Conservation (phyloP, 1,140 invertebrate species). For the Diprion similis region DNA sequence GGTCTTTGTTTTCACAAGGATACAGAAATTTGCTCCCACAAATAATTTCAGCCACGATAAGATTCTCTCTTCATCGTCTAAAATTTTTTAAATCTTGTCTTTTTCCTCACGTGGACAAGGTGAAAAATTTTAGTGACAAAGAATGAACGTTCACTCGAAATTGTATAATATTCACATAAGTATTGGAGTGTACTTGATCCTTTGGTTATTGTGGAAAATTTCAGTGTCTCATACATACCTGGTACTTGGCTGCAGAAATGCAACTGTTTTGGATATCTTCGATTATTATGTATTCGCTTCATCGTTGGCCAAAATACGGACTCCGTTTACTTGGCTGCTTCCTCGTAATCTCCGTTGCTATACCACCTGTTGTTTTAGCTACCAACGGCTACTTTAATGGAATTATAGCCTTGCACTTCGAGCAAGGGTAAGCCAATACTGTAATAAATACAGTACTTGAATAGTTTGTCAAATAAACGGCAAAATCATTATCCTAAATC, state of each 20-base stretch:
- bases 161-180: too few species aligned
- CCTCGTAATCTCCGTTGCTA: slow-evolving; percentile 1
- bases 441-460: too few species aligned
- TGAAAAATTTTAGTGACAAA: too few species aligned
- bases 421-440: neutral
- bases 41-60: too few species aligned
- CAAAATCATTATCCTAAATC: neutral
- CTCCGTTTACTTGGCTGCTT: slow-evolving; percentile 12
- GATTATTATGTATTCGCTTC: slow-evolving; percentile 63
- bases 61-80: too few species aligned
- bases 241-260: slow-evolving; percentile 73
- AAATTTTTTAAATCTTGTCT: too few species aligned
- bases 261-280: slow-evolving; percentile 68
- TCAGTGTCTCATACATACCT: slow-evolving; percentile 70
- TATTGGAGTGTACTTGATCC: neutral
- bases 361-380: neutral
- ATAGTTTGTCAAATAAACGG: neutral
- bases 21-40: too few species aligned
- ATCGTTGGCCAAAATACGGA: slow-evolving; percentile 33
- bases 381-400: neutral
- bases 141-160: too few species aligned
- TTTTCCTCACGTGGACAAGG: too few species aligned
- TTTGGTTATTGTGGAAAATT: slow-evolving; percentile 34
- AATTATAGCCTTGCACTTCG: neutral
- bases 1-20: too few species aligned